phyloP scores from a whole-genome alignment of 2,797 vertebrate genomes.

The Cyprinodon diabolis region DNA sequence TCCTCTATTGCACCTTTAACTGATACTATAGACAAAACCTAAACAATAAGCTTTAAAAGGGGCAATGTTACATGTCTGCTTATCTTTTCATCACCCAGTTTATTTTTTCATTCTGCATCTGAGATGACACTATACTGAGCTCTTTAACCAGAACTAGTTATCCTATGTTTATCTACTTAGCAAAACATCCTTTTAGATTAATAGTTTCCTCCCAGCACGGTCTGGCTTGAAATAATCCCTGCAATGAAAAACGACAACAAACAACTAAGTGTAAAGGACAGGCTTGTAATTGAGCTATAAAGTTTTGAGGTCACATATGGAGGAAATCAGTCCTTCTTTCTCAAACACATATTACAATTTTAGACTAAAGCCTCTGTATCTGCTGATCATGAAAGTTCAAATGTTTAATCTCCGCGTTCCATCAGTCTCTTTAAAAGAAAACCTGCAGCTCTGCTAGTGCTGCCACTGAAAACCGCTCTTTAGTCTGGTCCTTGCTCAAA shows the following conservation, averaged over 20 bases:
- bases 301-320: not conserved
- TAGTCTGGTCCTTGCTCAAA: slow-evolving; percentile 58
- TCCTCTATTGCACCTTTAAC: not conserved
- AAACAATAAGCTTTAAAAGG: not conserved
- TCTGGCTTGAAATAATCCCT: not conserved
- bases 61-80: not conserved
- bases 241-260: not conserved
- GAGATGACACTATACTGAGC: not conserved
- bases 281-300: not conserved
- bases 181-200: not conserved
- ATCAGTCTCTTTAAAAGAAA: slow-evolving; percentile 28
- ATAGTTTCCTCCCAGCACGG: not conserved
- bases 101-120: not conserved
- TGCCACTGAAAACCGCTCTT: slow-evolving; percentile 43
- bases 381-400: not conserved
- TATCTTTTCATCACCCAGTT: not conserved
- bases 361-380: not conserved
- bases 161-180: not conserved
- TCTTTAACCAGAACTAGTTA: too few relatives aligned
- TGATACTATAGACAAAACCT: not conserved
- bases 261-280: not conserved
- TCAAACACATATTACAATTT: not conserved
- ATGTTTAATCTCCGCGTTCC: slow-evolving; percentile 4
- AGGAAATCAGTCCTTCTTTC: not conserved
- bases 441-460: slow-evolving; percentile 39